Evolutionary conservation across 2,888 invertebrate species (phyloP).

Genomic region (Anoplius nigerrimus): DNA sequence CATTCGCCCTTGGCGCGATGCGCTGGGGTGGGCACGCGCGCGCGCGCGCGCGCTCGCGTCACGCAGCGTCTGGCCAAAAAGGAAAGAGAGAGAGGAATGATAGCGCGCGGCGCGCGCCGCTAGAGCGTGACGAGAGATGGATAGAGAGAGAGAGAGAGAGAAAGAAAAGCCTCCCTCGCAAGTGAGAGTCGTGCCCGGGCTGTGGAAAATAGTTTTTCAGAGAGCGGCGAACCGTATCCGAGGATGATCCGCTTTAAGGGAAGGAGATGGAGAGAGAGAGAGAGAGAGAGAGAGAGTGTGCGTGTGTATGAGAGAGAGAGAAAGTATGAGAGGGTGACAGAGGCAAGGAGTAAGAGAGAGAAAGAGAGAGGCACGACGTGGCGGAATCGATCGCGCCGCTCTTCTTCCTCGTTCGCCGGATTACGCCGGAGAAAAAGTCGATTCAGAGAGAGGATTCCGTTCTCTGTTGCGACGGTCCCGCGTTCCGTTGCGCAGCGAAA

Average conservation of each 20-base stretch:
- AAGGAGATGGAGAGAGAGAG: constrained; percentile 1
- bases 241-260: not conserved
- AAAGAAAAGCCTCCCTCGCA: constrained; percentile 2
- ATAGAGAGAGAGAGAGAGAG: not conserved
- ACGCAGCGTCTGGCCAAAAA: not conserved
- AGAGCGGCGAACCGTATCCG: not conserved
- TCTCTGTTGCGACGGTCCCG: no score
- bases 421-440: not conserved
- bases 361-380: constrained; percentile 17
- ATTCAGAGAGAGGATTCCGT: constrained; percentile 5
- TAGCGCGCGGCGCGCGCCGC: no score
- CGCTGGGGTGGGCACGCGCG: not conserved
- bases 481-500: no score
- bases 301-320: constrained; percentile 1
- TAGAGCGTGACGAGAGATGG: not conserved
- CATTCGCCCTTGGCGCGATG: not conserved
- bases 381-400: constrained; percentile 3
- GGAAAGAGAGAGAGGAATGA: constrained; percentile 5
- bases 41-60: not conserved
- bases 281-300: not conserved
- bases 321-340: constrained; percentile 15
- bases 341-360: constrained; percentile 25
- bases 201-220: not conserved
- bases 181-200: not conserved
- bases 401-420: constrained; percentile 3